Base-by-base conservation (phyloP, 1,140 invertebrate species). In the Ctenoplectra terminalis region DNA sequence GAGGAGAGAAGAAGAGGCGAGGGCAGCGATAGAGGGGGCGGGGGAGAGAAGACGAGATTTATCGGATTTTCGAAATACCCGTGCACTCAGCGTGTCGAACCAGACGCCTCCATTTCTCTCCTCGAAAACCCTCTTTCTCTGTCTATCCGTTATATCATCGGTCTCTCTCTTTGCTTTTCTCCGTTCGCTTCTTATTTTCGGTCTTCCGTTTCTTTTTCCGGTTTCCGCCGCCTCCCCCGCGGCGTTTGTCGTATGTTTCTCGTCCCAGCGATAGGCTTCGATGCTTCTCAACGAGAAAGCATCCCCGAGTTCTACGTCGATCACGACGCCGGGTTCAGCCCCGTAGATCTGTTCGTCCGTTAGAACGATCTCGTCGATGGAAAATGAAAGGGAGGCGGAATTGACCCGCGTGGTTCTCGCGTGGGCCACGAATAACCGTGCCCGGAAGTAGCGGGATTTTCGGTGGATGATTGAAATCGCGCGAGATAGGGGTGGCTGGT, bases 1-100 rank as follows among this genome's bases (percentile, higher is more conserved):
- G 83, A 20, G 17, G 67, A 43, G 78, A 70, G 70, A 61, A 56
- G n/a, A 37, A 46, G 54, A 31, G 34, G 23, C 26, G 31, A 11
- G 46, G 17, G 40, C 20, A 20, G n/a, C n/a, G n/a, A n/a, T n/a
- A n/a, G n/a, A n/a, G n/a, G 23, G 17, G 29, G 50, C 6, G 31
- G 46, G 31, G 56, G 48, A 52, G 75, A 56, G 76, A 56, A 64
- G 79, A 73, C 66, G 87, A 89, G 83, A 90, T 90, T 88, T 89
- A 90, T 90, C 87, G 88, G 84, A 90, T 90, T 90, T 90, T 90
- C 84, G 82, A 89, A 90, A 90, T 88, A 89, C 88, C 85, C 84
- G 79, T 81, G 87, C 78, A 83, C 86, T 87, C 85, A 56, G 78
- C 86, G 63, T 82, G 86, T 88, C 83, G 80, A 88, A 88, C 80